These are phyloP conservation scores for Ceratina japonica DNA, from an alignment of 1,140 invertebrate species.

Conservation along the genomic window DNA sequence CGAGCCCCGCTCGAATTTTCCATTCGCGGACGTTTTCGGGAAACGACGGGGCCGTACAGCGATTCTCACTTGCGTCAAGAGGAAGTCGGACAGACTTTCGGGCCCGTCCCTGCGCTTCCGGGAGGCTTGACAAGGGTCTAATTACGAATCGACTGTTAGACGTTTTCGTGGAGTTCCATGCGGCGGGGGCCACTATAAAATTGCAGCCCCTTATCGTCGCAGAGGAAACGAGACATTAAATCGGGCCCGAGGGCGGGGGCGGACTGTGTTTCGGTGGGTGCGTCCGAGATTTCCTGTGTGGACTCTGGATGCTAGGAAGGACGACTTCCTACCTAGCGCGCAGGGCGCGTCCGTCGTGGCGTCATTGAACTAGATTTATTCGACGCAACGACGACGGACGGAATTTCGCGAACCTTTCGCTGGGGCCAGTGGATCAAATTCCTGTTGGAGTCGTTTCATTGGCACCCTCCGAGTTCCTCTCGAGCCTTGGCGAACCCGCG, in stretches of 20 bases:
- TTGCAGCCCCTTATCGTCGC: slow-evolving; percentile 72
- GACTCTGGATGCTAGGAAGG: slow-evolving; percentile 73
- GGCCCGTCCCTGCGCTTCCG: neutral
- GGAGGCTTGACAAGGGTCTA: slow-evolving; percentile 31
- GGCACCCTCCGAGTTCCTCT: too few relatives aligned
- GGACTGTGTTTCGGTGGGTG: slow-evolving; percentile 76
- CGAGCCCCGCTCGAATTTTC: neutral
- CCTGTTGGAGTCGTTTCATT: too few relatives aligned
- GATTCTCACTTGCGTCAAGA: neutral
- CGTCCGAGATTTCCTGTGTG: slow-evolving; percentile 77
- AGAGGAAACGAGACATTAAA: slow-evolving; percentile 78
- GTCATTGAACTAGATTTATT: slow-evolving; percentile 56
- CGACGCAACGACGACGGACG: slow-evolving; percentile 36
- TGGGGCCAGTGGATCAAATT: neutral
- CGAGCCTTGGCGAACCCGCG: neutral
- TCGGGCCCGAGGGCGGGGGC: slow-evolving; percentile 72
- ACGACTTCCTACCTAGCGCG: slow-evolving; percentile 70
- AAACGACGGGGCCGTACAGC: too few relatives aligned
- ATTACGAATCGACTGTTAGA: slow-evolving; percentile 36
- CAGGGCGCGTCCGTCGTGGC: slow-evolving; percentile 62
- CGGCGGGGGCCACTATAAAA: slow-evolving; percentile 68
- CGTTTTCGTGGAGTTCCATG: slow-evolving; percentile 26
- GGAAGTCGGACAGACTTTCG: neutral
- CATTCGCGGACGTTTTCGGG: neutral
- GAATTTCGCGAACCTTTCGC: slow-evolving; percentile 6